These are phyloP conservation scores for Nyctibius grandis DNA, from an alignment of 2,797 vertebrate species.

Conservation along the genomic window DNA sequence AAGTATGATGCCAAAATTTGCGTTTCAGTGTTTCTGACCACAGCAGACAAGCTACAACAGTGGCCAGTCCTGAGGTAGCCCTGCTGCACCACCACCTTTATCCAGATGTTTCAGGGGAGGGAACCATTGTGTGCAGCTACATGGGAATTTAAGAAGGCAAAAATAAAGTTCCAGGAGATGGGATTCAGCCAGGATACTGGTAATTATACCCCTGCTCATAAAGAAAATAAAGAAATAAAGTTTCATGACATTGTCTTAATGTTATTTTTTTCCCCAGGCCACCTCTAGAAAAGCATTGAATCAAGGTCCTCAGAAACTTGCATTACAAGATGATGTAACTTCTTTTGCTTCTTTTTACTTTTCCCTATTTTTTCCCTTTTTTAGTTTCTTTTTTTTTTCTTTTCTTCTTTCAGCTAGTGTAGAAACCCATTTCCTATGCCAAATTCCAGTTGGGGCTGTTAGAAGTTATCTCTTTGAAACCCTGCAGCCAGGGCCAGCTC, in stretches of 20 bases:
- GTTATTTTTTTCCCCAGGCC: not conserved
- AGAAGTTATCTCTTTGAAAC: not conserved
- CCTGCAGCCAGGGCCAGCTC: not conserved
- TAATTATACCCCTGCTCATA: not conserved
- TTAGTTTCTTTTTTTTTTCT: not conserved
- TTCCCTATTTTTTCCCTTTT: rapidly evolving
- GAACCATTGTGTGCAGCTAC: not conserved
- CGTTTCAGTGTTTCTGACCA: not conserved
- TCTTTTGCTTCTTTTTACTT: not conserved
- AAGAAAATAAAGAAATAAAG: not conserved
- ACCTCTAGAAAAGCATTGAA: not conserved
- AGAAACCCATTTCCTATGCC: not conserved
- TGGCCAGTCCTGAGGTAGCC: not conserved
- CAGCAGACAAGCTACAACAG: not conserved
- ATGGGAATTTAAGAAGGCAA: not conserved
- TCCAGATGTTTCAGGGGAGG: not conserved
- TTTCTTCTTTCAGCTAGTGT: not conserved
- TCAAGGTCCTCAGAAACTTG: not conserved
- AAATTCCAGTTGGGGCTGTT: not conserved
- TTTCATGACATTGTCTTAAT: not conserved
- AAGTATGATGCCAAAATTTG: not conserved
- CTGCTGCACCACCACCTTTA: not conserved
- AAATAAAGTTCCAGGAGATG: not conserved
- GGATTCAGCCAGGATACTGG: not conserved
- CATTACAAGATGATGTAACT: not conserved